Evolutionary conservation across 1,140 invertebrate species (phyloP).

Genomic region (Ridgeia piscesae): DNA sequence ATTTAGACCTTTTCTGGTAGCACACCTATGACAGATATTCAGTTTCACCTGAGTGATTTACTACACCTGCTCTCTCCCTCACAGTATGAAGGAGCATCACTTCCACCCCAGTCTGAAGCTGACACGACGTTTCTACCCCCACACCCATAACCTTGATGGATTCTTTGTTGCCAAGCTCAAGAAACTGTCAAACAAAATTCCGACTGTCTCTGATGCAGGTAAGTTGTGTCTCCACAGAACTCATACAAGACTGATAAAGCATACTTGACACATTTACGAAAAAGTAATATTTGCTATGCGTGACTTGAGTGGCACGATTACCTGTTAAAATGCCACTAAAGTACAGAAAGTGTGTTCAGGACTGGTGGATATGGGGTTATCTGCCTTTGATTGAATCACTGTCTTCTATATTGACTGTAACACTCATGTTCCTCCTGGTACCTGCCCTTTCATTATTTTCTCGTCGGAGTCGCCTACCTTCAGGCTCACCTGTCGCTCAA

Average conservation of each 20-base stretch:
- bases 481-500: no score
- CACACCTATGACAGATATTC: no score
- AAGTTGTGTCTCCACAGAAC: background rate
- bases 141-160: slow-evolving; percentile 98
- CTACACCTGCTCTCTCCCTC: slow-evolving; percentile 55
- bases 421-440: no score
- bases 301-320: no score
- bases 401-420: no score
- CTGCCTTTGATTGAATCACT: no score
- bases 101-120: slow-evolving; percentile 92
- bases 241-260: background rate
- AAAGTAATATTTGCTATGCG: background rate
- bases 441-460: no score
- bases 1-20: background rate
- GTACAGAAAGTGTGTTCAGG: no score
- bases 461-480: no score
- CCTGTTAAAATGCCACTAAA: no score
- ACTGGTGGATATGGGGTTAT: no score
- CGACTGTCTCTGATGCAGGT: background rate
- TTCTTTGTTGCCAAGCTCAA: slow-evolving; percentile 99
- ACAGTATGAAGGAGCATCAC: slow-evolving; percentile 64
- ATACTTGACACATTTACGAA: background rate
- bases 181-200: slow-evolving; percentile 79
- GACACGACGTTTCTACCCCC: slow-evolving; percentile 92
- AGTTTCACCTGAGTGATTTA: background rate